Evolutionary conservation across 2,113 vertebrate species (phyloP).

Genomic region (Gnathonemus longibarbis): DNA sequence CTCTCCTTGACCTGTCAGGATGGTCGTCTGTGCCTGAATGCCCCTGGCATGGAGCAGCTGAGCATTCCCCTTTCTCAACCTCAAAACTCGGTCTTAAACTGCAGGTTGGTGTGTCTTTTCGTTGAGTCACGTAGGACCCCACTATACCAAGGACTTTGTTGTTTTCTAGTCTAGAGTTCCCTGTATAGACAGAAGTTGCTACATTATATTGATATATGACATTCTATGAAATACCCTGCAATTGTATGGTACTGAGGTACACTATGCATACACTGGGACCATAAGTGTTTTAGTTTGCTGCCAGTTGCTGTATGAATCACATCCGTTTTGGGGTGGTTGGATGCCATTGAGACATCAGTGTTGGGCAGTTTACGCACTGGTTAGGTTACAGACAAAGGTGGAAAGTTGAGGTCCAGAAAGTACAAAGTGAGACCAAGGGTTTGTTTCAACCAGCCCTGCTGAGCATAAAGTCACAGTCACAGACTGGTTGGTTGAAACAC

Average conservation of each 20-base stretch:
- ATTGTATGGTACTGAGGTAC: background rate
- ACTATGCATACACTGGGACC: background rate
- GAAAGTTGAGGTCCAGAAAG: background rate
- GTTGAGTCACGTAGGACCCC: background rate
- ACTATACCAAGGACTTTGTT: background rate
- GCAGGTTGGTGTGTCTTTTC: constrained; percentile 49
- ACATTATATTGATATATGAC: background rate
- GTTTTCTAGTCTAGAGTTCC: background rate
- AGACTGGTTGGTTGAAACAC: background rate
- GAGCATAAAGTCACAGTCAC: too few species aligned
- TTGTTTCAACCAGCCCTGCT: background rate
- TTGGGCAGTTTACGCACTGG: too few species aligned
- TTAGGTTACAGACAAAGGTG: too few species aligned
- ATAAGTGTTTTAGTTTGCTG: background rate
- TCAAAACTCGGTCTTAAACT: constrained; percentile 47
- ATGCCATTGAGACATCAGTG: background rate
- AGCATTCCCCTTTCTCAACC: constrained; percentile 57
- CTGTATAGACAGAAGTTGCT: background rate
- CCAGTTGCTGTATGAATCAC: background rate
- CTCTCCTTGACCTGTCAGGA: constrained; percentile 55
- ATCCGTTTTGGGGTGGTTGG: background rate
- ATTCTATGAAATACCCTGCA: background rate
- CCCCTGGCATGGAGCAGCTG: constrained; percentile 66
- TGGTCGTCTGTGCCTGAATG: constrained; percentile 54
- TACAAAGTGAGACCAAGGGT: background rate